Percentiles rank a stretch among this genome's conserved stretches.
Conservation (phyloP, 2,797 vertebrate species). For the Enteromius anoplus region DNA sequence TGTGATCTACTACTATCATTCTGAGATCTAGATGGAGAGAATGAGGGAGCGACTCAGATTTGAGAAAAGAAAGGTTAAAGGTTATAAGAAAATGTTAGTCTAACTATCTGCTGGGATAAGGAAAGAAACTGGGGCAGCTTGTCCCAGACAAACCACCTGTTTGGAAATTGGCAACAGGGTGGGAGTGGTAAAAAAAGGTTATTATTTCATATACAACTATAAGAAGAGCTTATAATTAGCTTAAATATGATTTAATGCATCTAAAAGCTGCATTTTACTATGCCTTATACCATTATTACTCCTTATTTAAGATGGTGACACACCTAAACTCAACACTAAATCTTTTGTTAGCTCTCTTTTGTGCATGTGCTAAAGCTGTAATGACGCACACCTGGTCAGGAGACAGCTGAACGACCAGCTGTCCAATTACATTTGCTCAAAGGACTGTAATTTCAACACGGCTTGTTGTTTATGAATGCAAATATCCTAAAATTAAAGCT, state of each 20-base stretch:
- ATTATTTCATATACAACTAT: background rate
- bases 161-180: conserved; percentile 14
- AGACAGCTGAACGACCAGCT: conserved; percentile 41
- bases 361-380: background rate
- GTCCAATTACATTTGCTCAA: conserved; percentile 28
- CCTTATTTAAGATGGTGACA: conserved; percentile 18
- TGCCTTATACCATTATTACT: background rate
- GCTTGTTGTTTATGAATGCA: conserved; percentile 19
- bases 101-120: background rate
- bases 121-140: conserved; percentile 40
- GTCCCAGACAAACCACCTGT: conserved; percentile 58
- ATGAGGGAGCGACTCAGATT: conserved; percentile 5
- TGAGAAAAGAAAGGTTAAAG: background rate
- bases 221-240: background rate
- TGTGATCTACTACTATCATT: too few species aligned
- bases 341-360: conserved; percentile 35
- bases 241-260: background rate
- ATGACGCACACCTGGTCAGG: conserved; percentile 40
- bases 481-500: conserved; percentile 33
- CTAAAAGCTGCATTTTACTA: background rate
- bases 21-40: background rate
- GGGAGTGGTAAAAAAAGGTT: background rate
- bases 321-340: conserved; percentile 22
- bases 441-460: conserved; percentile 20
- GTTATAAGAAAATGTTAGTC: conserved; percentile 1